phyloP scores from a whole-genome alignment of 2,888 invertebrate species.

The Gymnosoma rotundatum region DNA sequence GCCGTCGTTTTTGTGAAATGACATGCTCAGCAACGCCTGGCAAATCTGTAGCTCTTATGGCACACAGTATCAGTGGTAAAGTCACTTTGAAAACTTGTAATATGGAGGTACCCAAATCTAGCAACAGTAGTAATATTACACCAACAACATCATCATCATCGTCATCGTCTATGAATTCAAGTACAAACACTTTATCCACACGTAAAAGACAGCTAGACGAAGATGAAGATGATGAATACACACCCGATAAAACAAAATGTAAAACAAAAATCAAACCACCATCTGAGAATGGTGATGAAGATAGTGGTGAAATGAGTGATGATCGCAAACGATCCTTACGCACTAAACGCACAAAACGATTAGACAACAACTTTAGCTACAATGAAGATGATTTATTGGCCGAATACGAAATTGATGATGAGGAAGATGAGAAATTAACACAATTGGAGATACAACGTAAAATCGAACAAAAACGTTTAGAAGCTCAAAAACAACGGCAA shows the following conservation, averaged over 20 bases:
- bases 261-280: constrained; percentile 43
- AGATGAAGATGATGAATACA: constrained; percentile 64
- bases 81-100: constrained; percentile 69
- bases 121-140: neutral
- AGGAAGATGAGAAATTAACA: constrained; percentile 64
- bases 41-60: constrained; percentile 72
- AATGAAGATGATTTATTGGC: constrained; percentile 74
- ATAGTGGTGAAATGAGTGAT: constrained; percentile 64
- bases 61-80: constrained; percentile 71
- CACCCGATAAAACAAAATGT: constrained; percentile 52
- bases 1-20: constrained; percentile 73
- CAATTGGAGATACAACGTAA: constrained; percentile 69
- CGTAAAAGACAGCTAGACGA: constrained; percentile 56
- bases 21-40: constrained; percentile 71
- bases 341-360: constrained; percentile 73
- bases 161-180: neutral
- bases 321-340: constrained; percentile 74
- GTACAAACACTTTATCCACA: constrained; percentile 17
- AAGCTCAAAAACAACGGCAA: constrained; percentile 70
- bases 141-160: constrained; percentile 14
- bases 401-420: constrained; percentile 73
- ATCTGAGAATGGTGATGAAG: constrained; percentile 43
- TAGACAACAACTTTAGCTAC: constrained; percentile 74
- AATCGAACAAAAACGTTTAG: constrained; percentile 72
- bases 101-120: constrained; percentile 37